These are phyloP conservation scores for Lutraria rhynchaena DNA, from an alignment of 1,140 invertebrate species.

Conservation along the genomic window DNA sequence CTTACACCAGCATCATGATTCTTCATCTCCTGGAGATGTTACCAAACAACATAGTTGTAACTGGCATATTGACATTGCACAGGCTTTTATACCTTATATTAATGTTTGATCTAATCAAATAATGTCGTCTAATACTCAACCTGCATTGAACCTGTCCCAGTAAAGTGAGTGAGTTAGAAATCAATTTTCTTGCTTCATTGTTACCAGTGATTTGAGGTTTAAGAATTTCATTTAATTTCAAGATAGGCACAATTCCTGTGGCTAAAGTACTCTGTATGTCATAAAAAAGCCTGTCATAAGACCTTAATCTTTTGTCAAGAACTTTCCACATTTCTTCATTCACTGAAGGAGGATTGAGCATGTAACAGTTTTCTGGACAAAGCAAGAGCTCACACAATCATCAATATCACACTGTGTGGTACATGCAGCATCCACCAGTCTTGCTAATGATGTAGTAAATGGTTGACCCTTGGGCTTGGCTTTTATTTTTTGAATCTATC, in stretches of 20 bases:
- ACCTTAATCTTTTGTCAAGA: constrained; percentile 7
- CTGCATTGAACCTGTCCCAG: constrained; percentile 4
- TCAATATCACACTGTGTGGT: neutral
- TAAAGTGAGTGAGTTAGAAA: constrained; percentile 3
- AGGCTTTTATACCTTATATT: constrained; percentile 24
- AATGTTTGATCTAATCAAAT: constrained; percentile 27
- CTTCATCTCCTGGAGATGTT: constrained; percentile 18
- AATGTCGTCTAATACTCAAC: neutral
- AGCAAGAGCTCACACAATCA: neutral
- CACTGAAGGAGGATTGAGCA: neutral
- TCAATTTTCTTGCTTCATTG: neutral
- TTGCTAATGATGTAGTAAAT: constrained; percentile 2
- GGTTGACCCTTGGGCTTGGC: neutral
- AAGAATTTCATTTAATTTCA: neutral
- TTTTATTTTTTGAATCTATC: constrained; percentile 1
- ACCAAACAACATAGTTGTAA: constrained; percentile 22
- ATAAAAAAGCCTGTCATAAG: constrained; percentile 8
- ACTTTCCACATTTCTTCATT: constrained; percentile 35
- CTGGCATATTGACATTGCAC: constrained; percentile 1
- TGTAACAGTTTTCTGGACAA: constrained; percentile 12
- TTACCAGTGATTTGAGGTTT: neutral
- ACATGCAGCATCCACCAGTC: constrained; percentile 13
- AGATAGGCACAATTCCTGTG: constrained; percentile 31
- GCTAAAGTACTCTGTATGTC: constrained; percentile 3
- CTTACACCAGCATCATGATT: constrained; percentile 12